These are phyloP conservation scores for Eupelmus urozonus DNA, from an alignment of 2,888 invertebrate genomes.

Conservation along the genomic window DNA sequence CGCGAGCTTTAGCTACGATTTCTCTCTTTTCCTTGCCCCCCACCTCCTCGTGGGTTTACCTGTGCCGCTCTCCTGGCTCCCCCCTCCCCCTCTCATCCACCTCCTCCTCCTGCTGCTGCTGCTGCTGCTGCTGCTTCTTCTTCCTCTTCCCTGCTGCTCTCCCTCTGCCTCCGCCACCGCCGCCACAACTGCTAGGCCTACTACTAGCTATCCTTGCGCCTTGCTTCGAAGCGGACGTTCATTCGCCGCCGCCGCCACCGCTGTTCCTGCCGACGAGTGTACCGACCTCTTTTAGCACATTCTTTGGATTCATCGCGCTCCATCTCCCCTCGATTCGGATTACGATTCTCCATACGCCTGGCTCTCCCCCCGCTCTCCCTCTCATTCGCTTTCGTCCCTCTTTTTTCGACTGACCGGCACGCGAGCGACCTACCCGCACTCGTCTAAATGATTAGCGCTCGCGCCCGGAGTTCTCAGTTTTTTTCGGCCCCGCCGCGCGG, in stretches of 20 bases:
- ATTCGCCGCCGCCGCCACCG: constrained; percentile 40
- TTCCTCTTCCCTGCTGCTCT: constrained; percentile 48
- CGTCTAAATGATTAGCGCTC: neutral
- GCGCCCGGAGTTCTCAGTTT: neutral
- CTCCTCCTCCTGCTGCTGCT: constrained; percentile 18
- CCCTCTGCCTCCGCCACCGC: constrained; percentile 47
- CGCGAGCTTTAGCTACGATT: constrained; percentile 59
- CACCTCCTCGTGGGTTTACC: constrained; percentile 35
- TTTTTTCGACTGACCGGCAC: constrained; percentile 1
- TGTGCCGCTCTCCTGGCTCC: constrained; percentile 52
- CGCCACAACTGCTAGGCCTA: constrained; percentile 41
- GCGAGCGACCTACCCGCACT: neutral
- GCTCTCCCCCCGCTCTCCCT: neutral
- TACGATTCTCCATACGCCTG: constrained; percentile 33
- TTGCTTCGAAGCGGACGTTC: constrained; percentile 47
- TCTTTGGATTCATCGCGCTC: constrained; percentile 56
- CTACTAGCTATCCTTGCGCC: constrained; percentile 38
- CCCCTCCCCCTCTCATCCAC: constrained; percentile 56
- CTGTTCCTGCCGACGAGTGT: constrained; percentile 42
- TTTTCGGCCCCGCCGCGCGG: neutral
- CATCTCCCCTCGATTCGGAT: constrained; percentile 36
- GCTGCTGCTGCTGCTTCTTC: too few species aligned
- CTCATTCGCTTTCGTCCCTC: constrained; percentile 38
- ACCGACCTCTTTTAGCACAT: constrained; percentile 61
- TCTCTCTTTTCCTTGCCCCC: constrained; percentile 61